Evolutionary conservation across 2,113 vertebrate genomes (phyloP).

Genomic region (Reinhardtius hippoglossoides): DNA sequence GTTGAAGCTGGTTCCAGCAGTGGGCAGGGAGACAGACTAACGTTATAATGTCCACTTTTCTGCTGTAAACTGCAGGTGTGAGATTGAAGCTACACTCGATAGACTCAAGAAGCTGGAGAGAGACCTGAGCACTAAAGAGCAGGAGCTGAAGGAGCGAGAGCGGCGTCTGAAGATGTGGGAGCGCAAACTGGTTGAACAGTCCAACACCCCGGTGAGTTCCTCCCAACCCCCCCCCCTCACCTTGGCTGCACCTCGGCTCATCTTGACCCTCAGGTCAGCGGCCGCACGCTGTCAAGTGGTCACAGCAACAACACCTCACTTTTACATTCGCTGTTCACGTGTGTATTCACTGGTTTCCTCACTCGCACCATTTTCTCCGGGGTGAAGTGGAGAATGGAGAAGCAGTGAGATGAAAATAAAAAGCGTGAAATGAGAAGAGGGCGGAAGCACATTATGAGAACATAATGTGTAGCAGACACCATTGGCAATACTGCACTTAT

Average conservation of each 20-base stretch:
- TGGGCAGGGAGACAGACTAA: neutral
- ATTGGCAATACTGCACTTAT: slow-evolving; percentile 7
- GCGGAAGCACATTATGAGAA: neutral
- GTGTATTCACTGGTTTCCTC: neutral
- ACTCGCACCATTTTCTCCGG: neutral
- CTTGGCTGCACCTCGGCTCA: slow-evolving; percentile 5
- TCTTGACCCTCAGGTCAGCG: slow-evolving; percentile 16
- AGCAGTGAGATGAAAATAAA: slow-evolving; percentile 27
- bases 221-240: slow-evolving; percentile 18
- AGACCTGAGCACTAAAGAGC: slow-evolving; percentile 97
- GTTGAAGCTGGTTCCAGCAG: too few relatives aligned
- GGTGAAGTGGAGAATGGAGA: slow-evolving; percentile 22
- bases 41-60: neutral
- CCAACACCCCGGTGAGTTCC: slow-evolving; percentile 93
- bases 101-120: slow-evolving; percentile 97
- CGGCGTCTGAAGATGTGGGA: slow-evolving; percentile 96
- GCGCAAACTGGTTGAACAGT: slow-evolving; percentile 95
- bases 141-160: slow-evolving; percentile 96
- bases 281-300: slow-evolving; percentile 12
- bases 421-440: slow-evolving; percentile 26
- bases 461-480: slow-evolving; percentile 6
- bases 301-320: neutral
- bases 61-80: slow-evolving; percentile 83
- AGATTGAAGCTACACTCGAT: slow-evolving; percentile 98
- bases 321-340: neutral